These are phyloP conservation scores for Augochlorella aurata DNA, from an alignment of 2,888 invertebrate species.

Conservation along the genomic window DNA sequence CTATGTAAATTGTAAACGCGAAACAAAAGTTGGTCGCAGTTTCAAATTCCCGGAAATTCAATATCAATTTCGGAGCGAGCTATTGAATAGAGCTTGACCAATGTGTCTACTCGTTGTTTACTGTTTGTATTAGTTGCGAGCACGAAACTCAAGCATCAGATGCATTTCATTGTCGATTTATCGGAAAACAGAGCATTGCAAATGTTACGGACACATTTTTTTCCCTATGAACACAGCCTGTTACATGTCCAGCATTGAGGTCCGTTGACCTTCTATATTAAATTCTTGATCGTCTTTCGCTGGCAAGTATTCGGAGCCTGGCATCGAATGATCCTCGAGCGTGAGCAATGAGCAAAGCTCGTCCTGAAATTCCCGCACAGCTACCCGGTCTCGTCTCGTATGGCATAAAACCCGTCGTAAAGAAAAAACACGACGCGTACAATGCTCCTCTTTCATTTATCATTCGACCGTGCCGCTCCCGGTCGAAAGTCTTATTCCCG, in stretches of 20 bases:
- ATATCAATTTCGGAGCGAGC: background rate
- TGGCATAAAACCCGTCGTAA: constrained; percentile 29
- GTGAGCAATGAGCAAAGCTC: background rate
- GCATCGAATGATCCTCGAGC: background rate
- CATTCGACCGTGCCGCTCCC: constrained; percentile 41
- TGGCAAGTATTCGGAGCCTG: background rate
- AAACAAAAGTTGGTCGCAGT: background rate
- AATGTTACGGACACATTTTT: background rate
- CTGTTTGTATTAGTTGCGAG: background rate
- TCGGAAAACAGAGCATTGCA: background rate
- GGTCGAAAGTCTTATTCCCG: constrained; percentile 37
- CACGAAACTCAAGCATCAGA: background rate
- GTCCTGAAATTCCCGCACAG: constrained; percentile 9
- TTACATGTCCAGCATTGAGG: background rate
- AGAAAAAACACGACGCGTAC: constrained; percentile 4
- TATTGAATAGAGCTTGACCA: background rate
- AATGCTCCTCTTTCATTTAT: constrained; percentile 42
- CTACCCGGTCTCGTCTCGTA: background rate
- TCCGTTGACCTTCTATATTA: background rate
- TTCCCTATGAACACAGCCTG: background rate
- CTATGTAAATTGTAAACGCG: background rate
- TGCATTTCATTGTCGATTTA: background rate
- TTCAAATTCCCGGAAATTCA: background rate
- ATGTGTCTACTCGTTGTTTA: background rate
- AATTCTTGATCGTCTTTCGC: background rate